Conservation (phyloP, 2,888 invertebrate genomes). For the Dolomedes plantarius region DNA sequence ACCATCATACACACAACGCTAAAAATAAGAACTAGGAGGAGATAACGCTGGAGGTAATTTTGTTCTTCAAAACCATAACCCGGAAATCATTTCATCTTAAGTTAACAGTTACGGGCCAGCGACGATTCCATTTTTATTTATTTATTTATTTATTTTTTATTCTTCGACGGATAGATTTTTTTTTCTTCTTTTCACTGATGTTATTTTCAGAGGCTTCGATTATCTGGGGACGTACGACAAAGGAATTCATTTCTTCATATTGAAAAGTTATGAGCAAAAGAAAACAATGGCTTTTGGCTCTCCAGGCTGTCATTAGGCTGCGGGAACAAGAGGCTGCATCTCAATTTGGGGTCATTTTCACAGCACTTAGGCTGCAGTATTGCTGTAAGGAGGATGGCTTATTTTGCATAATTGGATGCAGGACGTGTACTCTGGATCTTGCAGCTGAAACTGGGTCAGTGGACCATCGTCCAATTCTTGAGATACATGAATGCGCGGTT, state of each 20-base stretch:
- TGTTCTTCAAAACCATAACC: background rate
- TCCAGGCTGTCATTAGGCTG: background rate
- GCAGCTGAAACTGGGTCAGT: background rate
- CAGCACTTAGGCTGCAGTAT: background rate
- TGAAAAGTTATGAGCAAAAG: background rate
- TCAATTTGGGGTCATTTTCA: background rate
- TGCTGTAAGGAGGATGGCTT: background rate
- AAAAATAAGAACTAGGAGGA: too few species aligned
- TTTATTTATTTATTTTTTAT: background rate
- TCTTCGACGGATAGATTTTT: background rate
- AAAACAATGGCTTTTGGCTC: background rate
- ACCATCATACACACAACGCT: too few species aligned
- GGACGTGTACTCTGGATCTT: background rate
- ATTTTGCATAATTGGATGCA: background rate
- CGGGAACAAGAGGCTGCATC: background rate
- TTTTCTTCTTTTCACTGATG: background rate
- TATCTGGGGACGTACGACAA: background rate
- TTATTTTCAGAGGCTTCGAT: background rate
- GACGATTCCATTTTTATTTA: background rate
- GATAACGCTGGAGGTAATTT: background rate
- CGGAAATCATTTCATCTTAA: background rate
- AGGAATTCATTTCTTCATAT: background rate
- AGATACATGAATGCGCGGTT: too few species aligned
- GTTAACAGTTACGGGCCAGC: background rate
- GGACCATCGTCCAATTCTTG: background rate